phyloP scores from a whole-genome alignment of 2,113 vertebrate genomes.

The Calyptomena viridis region DNA sequence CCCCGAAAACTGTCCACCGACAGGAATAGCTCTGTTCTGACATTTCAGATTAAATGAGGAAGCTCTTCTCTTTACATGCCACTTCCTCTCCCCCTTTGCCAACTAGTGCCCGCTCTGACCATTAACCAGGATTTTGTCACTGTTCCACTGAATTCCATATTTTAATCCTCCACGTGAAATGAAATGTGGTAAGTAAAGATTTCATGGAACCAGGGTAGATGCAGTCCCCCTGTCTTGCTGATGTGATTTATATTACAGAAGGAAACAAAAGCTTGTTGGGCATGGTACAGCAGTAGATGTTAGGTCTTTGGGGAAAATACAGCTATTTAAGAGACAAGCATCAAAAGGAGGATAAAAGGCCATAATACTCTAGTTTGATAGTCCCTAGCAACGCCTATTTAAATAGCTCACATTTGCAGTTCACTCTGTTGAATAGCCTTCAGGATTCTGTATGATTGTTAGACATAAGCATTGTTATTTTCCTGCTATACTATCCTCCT shows the following conservation, averaged over 20 bases:
- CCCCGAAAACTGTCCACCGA: background rate
- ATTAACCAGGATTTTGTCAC: background rate
- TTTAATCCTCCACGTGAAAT: background rate
- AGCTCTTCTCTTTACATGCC: background rate
- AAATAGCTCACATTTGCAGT: background rate
- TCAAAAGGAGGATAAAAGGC: background rate
- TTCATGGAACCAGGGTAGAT: background rate
- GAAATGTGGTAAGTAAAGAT: background rate
- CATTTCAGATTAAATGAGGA: background rate
- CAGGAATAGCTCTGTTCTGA: background rate
- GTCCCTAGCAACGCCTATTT: background rate
- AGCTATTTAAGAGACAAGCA: background rate
- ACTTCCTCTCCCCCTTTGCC: background rate
- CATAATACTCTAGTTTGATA: background rate
- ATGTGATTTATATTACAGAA: background rate
- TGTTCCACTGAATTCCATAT: background rate
- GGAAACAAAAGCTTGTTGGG: background rate
- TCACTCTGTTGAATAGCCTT: background rate
- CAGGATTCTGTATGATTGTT: background rate
- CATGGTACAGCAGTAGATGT: background rate
- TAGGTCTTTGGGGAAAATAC: background rate
- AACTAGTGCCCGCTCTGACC: background rate
- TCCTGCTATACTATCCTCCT: background rate
- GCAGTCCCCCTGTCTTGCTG: background rate
- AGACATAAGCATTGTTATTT: background rate